Conservation (phyloP, 2,888 invertebrate species). For the Drosophila borealis region DNA sequence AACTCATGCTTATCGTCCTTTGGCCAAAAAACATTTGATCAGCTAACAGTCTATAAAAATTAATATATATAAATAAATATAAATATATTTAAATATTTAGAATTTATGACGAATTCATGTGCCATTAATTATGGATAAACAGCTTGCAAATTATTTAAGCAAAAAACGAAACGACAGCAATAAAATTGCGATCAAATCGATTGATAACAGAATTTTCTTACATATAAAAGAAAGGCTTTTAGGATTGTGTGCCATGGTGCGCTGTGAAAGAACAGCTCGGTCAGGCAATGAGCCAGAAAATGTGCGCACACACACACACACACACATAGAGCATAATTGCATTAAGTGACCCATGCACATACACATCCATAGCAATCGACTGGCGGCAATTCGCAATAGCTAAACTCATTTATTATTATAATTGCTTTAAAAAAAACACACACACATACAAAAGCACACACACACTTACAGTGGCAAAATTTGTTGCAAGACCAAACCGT, state of each 20-base stretch:
- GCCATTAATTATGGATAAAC: too few relatives aligned
- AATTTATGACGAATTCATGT: too few relatives aligned
- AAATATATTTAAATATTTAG: too few relatives aligned
- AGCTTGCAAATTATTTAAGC: too few relatives aligned
- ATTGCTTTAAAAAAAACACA: slow-evolving; percentile 54
- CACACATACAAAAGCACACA: background rate
- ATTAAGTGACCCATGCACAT: slow-evolving; percentile 46
- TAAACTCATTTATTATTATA: slow-evolving; percentile 74
- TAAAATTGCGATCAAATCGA: background rate
- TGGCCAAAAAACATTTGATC: too few relatives aligned
- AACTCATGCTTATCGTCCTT: too few relatives aligned
- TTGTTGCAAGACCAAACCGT: slow-evolving; percentile 44
- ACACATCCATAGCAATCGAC: background rate
- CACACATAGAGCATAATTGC: slow-evolving; percentile 54
- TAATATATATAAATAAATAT: too few relatives aligned
- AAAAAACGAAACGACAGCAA: too few relatives aligned
- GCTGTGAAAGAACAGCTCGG: background rate
- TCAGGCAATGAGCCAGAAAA: slow-evolving; percentile 51
- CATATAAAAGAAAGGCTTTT: background rate
- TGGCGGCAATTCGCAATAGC: slow-evolving; percentile 31
- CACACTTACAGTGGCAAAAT: slow-evolving; percentile 15
- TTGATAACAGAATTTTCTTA: background rate
- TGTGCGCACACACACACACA: slow-evolving; percentile 28
- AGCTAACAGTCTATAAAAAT: too few relatives aligned
- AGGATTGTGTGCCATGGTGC: slow-evolving; percentile 1